These are phyloP conservation scores for Drosophila setifemur DNA, from an alignment of 1,140 invertebrate species.

Conservation along the genomic window DNA sequence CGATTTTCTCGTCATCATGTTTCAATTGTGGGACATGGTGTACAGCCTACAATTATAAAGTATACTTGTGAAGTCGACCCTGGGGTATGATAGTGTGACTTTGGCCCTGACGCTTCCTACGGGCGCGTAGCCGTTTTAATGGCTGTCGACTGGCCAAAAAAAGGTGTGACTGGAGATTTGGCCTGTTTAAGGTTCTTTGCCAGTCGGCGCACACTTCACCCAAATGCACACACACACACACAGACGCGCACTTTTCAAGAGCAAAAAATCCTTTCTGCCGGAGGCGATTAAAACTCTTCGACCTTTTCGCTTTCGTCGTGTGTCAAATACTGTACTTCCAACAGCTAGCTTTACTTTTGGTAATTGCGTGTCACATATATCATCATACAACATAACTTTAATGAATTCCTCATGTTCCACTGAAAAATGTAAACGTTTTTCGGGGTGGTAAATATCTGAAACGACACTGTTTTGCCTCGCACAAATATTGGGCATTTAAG, in stretches of 20 bases:
- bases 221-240: background rate
- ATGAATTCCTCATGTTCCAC: conserved; percentile 16
- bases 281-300: conserved; percentile 62
- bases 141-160: conserved; percentile 30
- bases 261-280: conserved; percentile 55
- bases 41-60: too few relatives aligned
- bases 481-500: conserved; percentile 72
- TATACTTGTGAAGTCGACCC: too few relatives aligned
- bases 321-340: conserved; percentile 23
- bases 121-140: conserved; percentile 43
- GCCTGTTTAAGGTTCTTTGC: conserved; percentile 20
- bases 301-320: conserved; percentile 46
- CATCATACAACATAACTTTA: background rate
- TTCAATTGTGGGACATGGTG: too few relatives aligned
- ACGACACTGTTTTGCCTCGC: conserved; percentile 8
- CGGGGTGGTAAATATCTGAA: background rate
- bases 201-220: conserved; percentile 20
- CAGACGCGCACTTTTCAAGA: conserved; percentile 11
- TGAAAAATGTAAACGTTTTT: conserved; percentile 40
- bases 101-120: too few relatives aligned
- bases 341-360: conserved; percentile 22
- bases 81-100: too few relatives aligned
- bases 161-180: conserved; percentile 40
- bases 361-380: conserved; percentile 28
- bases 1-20: too few relatives aligned